Evolutionary conservation across 1,140 invertebrate species (phyloP).

Genomic region (Listronotus bonariensis): DNA sequence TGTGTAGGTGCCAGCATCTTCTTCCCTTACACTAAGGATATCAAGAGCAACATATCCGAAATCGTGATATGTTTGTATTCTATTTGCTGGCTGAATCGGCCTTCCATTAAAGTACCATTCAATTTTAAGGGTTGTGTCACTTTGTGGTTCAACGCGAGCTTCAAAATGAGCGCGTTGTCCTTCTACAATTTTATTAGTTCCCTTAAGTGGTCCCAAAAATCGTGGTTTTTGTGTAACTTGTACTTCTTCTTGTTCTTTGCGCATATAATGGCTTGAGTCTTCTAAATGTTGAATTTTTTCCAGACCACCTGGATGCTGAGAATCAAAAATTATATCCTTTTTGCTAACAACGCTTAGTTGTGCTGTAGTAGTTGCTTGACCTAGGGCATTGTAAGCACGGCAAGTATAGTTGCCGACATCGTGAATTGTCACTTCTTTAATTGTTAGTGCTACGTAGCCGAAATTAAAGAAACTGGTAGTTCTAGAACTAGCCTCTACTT

Average conservation of each 20-base stretch:
- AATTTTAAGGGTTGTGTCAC: slow-evolving; percentile 83
- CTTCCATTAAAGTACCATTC: slow-evolving; percentile 93
- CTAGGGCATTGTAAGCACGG: slow-evolving; percentile 83
- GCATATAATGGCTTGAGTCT: slow-evolving; percentile 74
- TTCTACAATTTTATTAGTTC: slow-evolving; percentile 92
- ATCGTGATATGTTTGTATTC: slow-evolving; percentile 91
- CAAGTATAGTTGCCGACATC: slow-evolving; percentile 94
- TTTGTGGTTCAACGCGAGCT: slow-evolving; percentile 90
- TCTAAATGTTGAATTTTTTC: slow-evolving; percentile 89
- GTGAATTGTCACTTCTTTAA: slow-evolving; percentile 87
- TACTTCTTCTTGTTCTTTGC: slow-evolving; percentile 72
- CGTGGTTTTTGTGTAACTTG: slow-evolving; percentile 77
- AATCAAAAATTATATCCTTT: slow-evolving; percentile 83
- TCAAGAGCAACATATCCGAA: slow-evolving; percentile 95
- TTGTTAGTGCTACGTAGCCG: slow-evolving; percentile 94
- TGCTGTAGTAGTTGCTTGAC: slow-evolving; percentile 86
- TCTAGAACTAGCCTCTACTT: slow-evolving; percentile 89
- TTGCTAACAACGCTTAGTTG: slow-evolving; percentile 85
- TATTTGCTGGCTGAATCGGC: slow-evolving; percentile 78
- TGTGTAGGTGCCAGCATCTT: slow-evolving; percentile 86
- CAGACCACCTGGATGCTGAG: slow-evolving; percentile 83
- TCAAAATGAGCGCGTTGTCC: slow-evolving; percentile 96
- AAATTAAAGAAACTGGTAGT: slow-evolving; percentile 96
- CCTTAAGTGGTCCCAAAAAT: slow-evolving; percentile 85
- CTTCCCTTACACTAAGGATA: slow-evolving; percentile 83